phyloP scores from a whole-genome alignment of 2,113 vertebrate genomes.

The Rana temporaria region DNA sequence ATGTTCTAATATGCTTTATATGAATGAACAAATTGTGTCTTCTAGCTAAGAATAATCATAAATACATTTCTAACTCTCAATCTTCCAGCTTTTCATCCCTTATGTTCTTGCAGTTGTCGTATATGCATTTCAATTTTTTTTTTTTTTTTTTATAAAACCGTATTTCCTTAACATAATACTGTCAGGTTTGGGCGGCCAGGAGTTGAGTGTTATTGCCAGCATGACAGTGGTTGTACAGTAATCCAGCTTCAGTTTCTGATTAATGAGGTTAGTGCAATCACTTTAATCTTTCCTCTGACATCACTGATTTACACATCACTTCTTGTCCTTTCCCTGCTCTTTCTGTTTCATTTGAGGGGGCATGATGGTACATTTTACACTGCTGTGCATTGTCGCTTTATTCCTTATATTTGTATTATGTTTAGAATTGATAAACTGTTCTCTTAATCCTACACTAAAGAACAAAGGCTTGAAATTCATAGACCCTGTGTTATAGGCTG shows the following conservation, averaged over 20 bases:
- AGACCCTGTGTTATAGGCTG: too few species aligned
- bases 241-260: slow-evolving; percentile 98
- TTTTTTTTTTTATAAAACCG: background rate
- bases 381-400: too few species aligned
- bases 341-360: background rate
- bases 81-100: background rate
- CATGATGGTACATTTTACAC: background rate
- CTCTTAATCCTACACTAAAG: too few species aligned
- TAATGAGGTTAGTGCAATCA: slow-evolving; percentile 87
- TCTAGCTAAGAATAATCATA: too few species aligned
- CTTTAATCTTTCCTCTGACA: slow-evolving; percentile 47
- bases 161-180: slow-evolving; percentile 82
- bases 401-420: too few species aligned
- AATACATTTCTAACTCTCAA: background rate
- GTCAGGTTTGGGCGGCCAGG: slow-evolving; percentile 94
- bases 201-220: slow-evolving; percentile 97
- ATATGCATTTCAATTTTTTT: background rate
- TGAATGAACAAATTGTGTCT: too few species aligned
- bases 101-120: background rate
- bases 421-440: too few species aligned
- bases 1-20: too few species aligned
- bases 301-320: slow-evolving; percentile 11
- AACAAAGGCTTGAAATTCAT: too few species aligned
- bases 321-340: slow-evolving; percentile 6
- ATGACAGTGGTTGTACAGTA: slow-evolving; percentile 92